phyloP scores from a whole-genome alignment of 2,888 invertebrate genomes.

The Leptarthrus brevirostris region DNA sequence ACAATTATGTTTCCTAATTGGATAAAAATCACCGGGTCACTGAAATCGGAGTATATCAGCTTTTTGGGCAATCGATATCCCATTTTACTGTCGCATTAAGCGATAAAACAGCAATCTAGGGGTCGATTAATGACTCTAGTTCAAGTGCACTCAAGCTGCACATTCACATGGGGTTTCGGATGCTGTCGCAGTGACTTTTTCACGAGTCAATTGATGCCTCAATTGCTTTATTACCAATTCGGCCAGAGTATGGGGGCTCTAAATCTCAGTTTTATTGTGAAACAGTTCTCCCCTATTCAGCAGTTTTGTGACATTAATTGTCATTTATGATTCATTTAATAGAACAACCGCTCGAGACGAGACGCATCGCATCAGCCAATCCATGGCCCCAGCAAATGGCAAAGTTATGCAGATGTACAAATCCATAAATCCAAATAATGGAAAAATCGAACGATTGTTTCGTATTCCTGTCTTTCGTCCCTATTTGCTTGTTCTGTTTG shows the following conservation, averaged over 20 bases:
- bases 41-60: not conserved
- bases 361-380: too few relatives aligned
- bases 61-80: not conserved
- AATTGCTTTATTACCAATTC: conserved; percentile 40
- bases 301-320: conserved; percentile 27
- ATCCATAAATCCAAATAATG: too few relatives aligned
- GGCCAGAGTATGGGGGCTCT: conserved; percentile 26
- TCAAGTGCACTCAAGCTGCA: not conserved
- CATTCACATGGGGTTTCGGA: not conserved
- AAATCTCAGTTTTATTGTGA: conserved; percentile 36
- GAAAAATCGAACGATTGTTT: too few relatives aligned
- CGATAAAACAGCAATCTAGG: not conserved
- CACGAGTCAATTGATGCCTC: conserved; percentile 7
- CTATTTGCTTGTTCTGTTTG: too few relatives aligned
- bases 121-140: conserved; percentile 3
- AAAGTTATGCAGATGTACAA: too few relatives aligned
- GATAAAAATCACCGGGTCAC: not conserved
- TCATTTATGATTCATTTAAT: not conserved
- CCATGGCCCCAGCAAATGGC: too few relatives aligned
- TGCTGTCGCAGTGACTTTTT: not conserved
- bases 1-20: not conserved
- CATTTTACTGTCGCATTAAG: not conserved
- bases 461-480: too few relatives aligned
- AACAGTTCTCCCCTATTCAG: conserved; percentile 38
- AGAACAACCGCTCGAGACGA: not conserved